Base-by-base conservation (phyloP, 2,113 vertebrate species). In the Periophthalmus modestus region DNA sequence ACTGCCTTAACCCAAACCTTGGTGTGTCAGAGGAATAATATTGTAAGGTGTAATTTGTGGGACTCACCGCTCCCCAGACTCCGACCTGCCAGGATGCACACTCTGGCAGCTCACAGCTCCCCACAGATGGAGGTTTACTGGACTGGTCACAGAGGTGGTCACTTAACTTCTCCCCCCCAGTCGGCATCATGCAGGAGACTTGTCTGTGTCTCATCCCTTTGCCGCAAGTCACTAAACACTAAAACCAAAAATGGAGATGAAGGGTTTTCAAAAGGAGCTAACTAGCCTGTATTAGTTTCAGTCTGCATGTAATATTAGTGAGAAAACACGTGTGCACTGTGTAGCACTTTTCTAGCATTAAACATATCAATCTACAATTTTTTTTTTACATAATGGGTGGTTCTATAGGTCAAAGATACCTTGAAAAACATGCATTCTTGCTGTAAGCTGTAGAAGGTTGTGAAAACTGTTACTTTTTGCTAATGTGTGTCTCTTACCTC, bases 151-250 rank as follows among this genome's bases (percentile, higher is more conserved):
- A 99, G 83, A 95, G 94, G 76, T 92, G 87, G 4, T 97, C 95
- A 10, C 89, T 93, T 81, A 97, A 79, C 65, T 88, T 92, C 55
- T 96, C 94, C 24, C 95, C 93, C 39, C 92, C 91, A 62, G 92
- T 66, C 19, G 92, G 92, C 34, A 54, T 15, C 18, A 57, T 83
- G 88, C 97, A 99, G 87, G 92, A 94, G 23, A 99, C 94, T 77
- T 94, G 95, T 28, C 97, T 87, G 91, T 93, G 96, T 39, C 91
- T 94, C 82, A 86, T 87, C 39, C 96, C 97, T 86, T 95, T 96
- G 39, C 97, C 97, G 89, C 97, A 99, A 1, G 96, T 96, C 73
- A 94, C 96, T 76, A 92, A 81, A 77, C 97, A 99, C 97, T 98
- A 74, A 9, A 54, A 52, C 18, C 19, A 34, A 14, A 18, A 34